phyloP scores from a whole-genome alignment of 2,113 vertebrate genomes.

The Menidia beryllina region DNA sequence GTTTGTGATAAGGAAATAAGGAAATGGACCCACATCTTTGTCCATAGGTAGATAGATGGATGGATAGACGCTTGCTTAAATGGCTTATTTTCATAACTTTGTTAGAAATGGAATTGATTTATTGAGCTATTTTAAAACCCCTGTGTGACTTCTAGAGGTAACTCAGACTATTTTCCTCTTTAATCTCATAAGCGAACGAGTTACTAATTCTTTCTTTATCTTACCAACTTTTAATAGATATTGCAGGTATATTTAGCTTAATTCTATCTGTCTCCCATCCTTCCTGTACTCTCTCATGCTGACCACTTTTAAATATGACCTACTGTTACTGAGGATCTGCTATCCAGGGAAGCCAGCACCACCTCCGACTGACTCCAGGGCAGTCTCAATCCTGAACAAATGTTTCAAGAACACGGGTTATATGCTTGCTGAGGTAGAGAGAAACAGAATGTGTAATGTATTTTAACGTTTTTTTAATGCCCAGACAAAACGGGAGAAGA shows the following conservation, averaged over 20 bases:
- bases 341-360: slow-evolving; percentile 37
- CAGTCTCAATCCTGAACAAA: slow-evolving; percentile 51
- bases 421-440: slow-evolving; percentile 3
- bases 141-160: too few species aligned
- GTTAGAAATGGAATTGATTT: too few species aligned
- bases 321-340: slow-evolving; percentile 28
- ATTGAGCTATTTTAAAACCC: too few species aligned
- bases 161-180: not conserved
- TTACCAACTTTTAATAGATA: slow-evolving; percentile 8
- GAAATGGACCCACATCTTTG: too few species aligned
- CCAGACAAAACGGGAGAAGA: slow-evolving; percentile 7
- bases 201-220: slow-evolving; percentile 1
- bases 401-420: slow-evolving; percentile 16
- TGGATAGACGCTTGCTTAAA: too few species aligned
- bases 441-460: not conserved
- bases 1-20: too few species aligned
- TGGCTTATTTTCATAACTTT: too few species aligned
- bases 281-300: slow-evolving; percentile 35
- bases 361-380: slow-evolving; percentile 27
- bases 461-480: slow-evolving; percentile 32
- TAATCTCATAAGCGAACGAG: slow-evolving; percentile 19
- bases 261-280: slow-evolving; percentile 7
- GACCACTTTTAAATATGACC: slow-evolving; percentile 57
- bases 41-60: too few species aligned
- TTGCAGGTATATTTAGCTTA: slow-evolving; percentile 10